Conservation (phyloP, 2,888 invertebrate genomes). For the Aproaerema taeniolella region DNA sequence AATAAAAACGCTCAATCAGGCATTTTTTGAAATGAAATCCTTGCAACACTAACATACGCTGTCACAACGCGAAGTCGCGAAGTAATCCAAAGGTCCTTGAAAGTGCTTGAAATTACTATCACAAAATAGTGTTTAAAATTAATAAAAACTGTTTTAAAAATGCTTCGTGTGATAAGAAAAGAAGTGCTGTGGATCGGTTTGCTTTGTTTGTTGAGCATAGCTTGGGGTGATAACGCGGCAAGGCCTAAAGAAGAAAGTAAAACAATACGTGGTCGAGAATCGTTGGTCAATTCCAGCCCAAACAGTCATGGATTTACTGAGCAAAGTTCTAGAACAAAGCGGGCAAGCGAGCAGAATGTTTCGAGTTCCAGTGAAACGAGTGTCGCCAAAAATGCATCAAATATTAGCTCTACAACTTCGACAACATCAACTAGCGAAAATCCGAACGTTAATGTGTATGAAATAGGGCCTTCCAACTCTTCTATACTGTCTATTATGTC, state of each 20-base stretch:
- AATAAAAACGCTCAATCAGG: no score
- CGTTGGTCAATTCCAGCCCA: not conserved
- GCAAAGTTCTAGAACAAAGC: not conserved
- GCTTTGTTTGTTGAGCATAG: constrained; percentile 20
- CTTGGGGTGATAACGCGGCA: not conserved
- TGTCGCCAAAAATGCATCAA: constrained; percentile 27
- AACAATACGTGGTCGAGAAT: not conserved
- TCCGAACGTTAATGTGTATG: constrained; percentile 40
- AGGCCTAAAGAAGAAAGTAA: not conserved
- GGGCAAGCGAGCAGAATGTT: constrained; percentile 27
- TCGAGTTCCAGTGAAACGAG: constrained; percentile 47
- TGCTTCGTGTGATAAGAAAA: constrained; percentile 20
- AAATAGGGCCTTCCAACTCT: constrained; percentile 49
- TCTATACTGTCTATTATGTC: constrained; percentile 46
- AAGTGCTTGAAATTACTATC: not conserved
- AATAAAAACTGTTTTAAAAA: no score
- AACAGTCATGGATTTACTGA: no score
- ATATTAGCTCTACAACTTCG: constrained; percentile 22
- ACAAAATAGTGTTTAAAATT: no score
- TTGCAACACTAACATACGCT: no score
- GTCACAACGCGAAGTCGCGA: no score
- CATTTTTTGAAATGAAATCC: no score
- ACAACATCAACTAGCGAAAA: constrained; percentile 45
- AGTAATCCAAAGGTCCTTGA: not conserved
- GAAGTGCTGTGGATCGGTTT: constrained; percentile 30